Evolutionary conservation across 2,797 vertebrate species (phyloP).

Genomic region (Perodicticus potto): DNA sequence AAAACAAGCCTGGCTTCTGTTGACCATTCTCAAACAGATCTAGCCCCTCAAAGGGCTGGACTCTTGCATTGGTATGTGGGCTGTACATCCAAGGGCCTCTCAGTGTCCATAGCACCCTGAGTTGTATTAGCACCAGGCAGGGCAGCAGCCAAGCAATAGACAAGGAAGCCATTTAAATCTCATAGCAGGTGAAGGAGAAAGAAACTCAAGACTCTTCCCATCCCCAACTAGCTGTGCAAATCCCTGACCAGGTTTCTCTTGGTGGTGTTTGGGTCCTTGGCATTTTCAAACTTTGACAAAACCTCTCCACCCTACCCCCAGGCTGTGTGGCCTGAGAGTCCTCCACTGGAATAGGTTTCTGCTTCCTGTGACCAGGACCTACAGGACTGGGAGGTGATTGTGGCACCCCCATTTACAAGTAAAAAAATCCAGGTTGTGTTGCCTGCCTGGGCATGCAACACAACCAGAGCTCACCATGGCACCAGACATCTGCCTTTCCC

Average conservation of each 20-base stretch:
- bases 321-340: neutral
- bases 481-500: neutral
- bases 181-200: neutral
- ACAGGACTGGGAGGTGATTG: neutral
- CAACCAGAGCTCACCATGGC: neutral
- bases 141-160: neutral
- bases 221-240: neutral
- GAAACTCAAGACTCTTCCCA: neutral
- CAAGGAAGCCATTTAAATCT: neutral
- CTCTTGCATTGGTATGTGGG: neutral
- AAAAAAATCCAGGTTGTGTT: neutral
- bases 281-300: neutral
- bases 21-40: neutral
- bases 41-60: neutral
- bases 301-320: neutral
- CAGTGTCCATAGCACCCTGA: neutral
- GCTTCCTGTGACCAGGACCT: neutral
- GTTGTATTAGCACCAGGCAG: too few relatives aligned
- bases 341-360: neutral
- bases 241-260: neutral
- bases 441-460: neutral
- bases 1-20: neutral
- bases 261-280: neutral
- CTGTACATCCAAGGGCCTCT: neutral
- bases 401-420: neutral